Base-by-base conservation (phyloP, 2,888 invertebrate species). In the Coenonympha arcania region DNA sequence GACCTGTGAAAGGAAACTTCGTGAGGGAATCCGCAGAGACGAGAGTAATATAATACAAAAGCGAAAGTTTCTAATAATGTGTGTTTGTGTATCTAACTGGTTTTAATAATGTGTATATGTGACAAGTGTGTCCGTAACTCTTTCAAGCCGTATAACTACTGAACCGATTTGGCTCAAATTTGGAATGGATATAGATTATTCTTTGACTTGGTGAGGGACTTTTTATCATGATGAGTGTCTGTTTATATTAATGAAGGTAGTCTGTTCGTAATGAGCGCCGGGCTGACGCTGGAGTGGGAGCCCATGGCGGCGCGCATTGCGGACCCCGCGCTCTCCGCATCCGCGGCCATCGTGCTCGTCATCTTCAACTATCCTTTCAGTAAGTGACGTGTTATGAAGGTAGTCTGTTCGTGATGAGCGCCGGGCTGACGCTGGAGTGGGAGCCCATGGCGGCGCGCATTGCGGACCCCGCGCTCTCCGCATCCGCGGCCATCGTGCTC, bases 341-440 rank as follows among this genome's bases (percentile, higher is more conserved):
- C 92, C 50, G 93, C 95, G 0, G 92, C 94, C 34, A 73, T 90
- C 2, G 74, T 90, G 1, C 86, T 95, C 30, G 89, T 94, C 57
- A 76, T 89, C 9, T 86, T 95, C 39, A 95, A 94, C 67, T 94
- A 91, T 76, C 93, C 94, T 0, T 94, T 94, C 76, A 91, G 95
- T 86, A 69, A 76, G 85, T 63, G 1, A n/a, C n/a, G n/a, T n/a
- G n/a, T n/a, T n/a, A 15, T 45, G 28, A 11, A 91, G 91, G 93
- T 59, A 93, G 93, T 58, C 66, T 94, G 43, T 89, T 94, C 62
- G 94, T 95, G 28, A 92, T 95, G 62, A 74, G 74, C 4, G 86
- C 86, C 0, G 86, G 85, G 0, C 60, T 86, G 56, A 83, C 80
- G 8, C 62, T 73, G 22, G 86, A 86, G 58, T 86, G 86, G 86